phyloP scores from a whole-genome alignment of 2,888 invertebrate genomes.

The Seira musarum region DNA sequence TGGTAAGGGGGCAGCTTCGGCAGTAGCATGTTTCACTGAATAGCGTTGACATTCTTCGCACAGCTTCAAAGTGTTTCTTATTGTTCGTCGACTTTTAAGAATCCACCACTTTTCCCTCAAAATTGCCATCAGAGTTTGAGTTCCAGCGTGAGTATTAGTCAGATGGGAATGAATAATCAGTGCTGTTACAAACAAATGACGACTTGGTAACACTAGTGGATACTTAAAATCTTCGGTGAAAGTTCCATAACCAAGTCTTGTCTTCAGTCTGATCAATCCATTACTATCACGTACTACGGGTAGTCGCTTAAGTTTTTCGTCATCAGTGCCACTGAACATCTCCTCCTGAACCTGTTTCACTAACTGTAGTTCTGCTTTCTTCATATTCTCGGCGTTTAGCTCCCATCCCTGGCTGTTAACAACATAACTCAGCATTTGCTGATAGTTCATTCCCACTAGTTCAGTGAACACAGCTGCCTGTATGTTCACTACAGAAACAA shows the following conservation, averaged over 20 bases:
- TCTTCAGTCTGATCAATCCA: neutral
- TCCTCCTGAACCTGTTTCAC: no score
- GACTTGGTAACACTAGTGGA: slow-evolving; percentile 4
- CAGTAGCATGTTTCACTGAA: neutral
- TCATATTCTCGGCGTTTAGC: no score
- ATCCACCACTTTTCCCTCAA: slow-evolving; percentile 24
- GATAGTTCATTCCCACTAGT: no score
- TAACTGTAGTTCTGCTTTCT: no score
- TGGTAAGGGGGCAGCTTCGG: neutral
- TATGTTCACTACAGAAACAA: neutral
- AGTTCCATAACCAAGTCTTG: neutral
- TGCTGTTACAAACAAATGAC: neutral
- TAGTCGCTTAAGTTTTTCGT: no score
- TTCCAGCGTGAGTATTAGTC: neutral
- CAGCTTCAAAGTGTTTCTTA: neutral
- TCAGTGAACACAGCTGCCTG: no score
- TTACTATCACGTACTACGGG: no score
- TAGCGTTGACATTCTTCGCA: slow-evolving; percentile 14
- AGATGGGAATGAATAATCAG: neutral
- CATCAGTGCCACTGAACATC: no score
- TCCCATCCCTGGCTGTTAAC: no score
- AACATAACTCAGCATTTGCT: no score
- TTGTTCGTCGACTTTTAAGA: neutral
- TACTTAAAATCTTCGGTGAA: neutral
- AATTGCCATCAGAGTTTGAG: neutral